Evolutionary conservation across 1,140 invertebrate genomes (phyloP).

Genomic region (Sitobion miscanthi): DNA sequence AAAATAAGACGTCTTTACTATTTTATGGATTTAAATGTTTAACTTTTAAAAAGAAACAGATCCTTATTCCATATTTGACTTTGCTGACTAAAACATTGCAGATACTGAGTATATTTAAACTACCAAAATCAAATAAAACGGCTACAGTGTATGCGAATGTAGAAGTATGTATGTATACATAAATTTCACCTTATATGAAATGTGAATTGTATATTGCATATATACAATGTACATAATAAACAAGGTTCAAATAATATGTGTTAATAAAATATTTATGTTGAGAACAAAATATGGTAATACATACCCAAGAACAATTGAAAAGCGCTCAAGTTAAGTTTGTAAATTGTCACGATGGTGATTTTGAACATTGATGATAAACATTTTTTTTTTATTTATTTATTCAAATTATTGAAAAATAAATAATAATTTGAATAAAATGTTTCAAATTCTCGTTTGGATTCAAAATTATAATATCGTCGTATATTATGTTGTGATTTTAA

Average conservation of each 20-base stretch:
- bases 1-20: background rate
- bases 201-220: background rate
- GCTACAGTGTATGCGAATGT: background rate
- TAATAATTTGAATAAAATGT: constrained; percentile 11
- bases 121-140: constrained; percentile 4
- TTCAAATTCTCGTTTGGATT: background rate
- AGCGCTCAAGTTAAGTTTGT: background rate
- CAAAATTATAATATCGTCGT: background rate
- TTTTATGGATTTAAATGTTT: background rate
- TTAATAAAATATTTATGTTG: constrained; percentile 22
- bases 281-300: background rate
- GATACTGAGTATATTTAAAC: background rate
- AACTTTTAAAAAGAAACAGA: background rate
- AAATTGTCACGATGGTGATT: background rate
- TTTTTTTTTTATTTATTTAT: background rate
- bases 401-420: background rate
- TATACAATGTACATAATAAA: constrained; percentile 19
- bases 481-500: background rate
- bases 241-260: background rate
- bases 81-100: background rate
- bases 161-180: constrained; percentile 7
- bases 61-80: background rate
- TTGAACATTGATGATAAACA: background rate
- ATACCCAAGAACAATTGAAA: background rate
- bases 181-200: background rate